Evolutionary conservation across 2,113 vertebrate species (phyloP), one percentile per base, ranked within the genome.

Genomic region (Sporophila hypoxantha): DNA sequence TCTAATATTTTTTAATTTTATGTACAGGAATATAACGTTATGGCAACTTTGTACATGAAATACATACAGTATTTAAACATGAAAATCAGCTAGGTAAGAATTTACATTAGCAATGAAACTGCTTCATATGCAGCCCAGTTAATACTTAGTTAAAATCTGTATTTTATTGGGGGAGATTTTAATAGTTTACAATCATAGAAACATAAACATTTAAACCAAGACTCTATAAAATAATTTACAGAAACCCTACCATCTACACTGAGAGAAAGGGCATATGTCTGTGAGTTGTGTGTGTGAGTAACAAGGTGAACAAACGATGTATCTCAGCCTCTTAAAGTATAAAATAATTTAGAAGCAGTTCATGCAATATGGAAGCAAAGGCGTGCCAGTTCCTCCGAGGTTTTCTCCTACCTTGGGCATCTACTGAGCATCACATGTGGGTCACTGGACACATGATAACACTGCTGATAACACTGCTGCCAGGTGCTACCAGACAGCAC

Each of bases 201-300:
- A 97, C 97, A 98, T 96, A 94, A 96, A 97, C 96, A 97, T 97
- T 97, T 97, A 94, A 97, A 96, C 97, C 94, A 96, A 96, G 96
- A 96, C 95, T 98, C 98, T 98, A 98, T 98, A 98, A 99, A 99
- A 99, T 99, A 99, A 99, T 98, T 99, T 99, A 99, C 98, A 98
- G 95, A 97, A 96, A 96, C 91, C 88, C 95, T 97, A 97, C 94
- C 85, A 30, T 95, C 95, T 97, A 97, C 74, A 50, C 91, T 80
- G 91, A 96, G 89, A 95, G 90, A 88, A 93, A 94, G 78, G 85
- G 91, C 92, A 65, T 94, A 93, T 56, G 59, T 86, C 89, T 93
- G 93, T 89, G 93, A 96, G 92, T 91, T 77, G 86, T 92, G 90
- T 87, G 85, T 95, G 95, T 93, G 90, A 93, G 64, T 89, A 95